Base-by-base conservation (phyloP, 2,888 invertebrate species). In the Tanytarsus gracilentus region DNA sequence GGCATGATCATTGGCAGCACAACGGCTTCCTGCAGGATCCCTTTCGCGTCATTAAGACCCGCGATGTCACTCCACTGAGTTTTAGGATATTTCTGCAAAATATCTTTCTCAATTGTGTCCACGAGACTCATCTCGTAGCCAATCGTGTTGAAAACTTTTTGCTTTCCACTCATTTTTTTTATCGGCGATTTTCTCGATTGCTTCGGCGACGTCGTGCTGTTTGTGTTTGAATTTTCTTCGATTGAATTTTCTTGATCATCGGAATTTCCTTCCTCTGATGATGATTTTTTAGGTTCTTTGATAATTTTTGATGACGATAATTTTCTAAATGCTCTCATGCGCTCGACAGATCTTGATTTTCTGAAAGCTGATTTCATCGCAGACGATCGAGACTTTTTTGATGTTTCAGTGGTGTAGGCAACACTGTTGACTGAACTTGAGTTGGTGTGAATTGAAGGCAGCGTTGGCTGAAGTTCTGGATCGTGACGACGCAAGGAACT, bases 1-100 rank as follows among this genome's bases (percentile, higher is more conserved):
- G 92, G 92, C 80, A 92, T 87, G 62, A 89, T 82, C 27, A 89
- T 79, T 1, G 93, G 92, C 64, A 93, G 72, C 0, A 93, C 90
- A 65, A 92, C 86, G 2, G 92, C 91, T 71, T 93, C 92, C 69
- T 92, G 88, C 36, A 84, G 71, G 62, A 92, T 81, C 25, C 85
- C 77, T 68, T 87, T 87, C 0, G 86, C 87, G 66, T 86, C 86
- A 61, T 81, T 80, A 52, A 87, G 74, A 1, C 86, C 87, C 2
- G 86, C 81, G 11, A 87, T 86, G 69, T 84, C 84, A 62, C 77
- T 81, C 90, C 90, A 92, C 63, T 82, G 83, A n/a, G 91, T 83
- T 67, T 84, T 83, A 0, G 89, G 88, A 69, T 90, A 85, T 67
- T 81, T 82, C 72, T 88, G 87, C 40, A 92, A 74, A 63, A 92